These are phyloP conservation scores for Microctonus brassicae DNA, from an alignment of 2,888 invertebrate genomes.

Conservation along the genomic window DNA sequence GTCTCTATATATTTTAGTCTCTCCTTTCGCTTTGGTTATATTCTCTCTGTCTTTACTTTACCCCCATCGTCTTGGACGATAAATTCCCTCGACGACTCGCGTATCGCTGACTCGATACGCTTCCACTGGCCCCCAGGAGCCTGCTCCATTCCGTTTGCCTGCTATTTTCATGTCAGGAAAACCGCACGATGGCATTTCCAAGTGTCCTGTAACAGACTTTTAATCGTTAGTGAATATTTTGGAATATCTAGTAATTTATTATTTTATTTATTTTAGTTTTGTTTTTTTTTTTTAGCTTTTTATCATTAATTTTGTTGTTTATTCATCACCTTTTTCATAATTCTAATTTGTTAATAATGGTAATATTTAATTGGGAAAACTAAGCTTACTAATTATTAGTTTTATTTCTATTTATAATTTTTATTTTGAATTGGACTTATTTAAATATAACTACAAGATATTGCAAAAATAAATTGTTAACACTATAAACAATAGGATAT, in stretches of 20 bases:
- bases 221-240: neutral
- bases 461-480: no score
- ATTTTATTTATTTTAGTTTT: neutral
- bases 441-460: no score
- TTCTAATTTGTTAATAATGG: no score
- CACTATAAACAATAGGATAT: no score
- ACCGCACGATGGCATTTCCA: constrained; percentile 12
- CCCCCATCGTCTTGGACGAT: constrained; percentile 54
- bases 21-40: constrained; percentile 2
- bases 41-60: constrained; percentile 23
- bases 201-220: constrained; percentile 7
- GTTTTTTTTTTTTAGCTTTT: no score
- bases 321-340: no score
- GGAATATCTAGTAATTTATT: neutral
- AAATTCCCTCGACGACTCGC: constrained; percentile 62
- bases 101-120: constrained; percentile 57
- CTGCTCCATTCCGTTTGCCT: neutral
- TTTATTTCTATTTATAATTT: no score
- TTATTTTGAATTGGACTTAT: no score
- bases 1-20: neutral
- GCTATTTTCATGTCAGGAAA: constrained; percentile 22
- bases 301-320: no score
- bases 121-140: constrained; percentile 16
- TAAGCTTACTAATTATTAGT: no score
- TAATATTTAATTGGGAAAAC: no score